Conservation (phyloP, 2,113 vertebrate genomes). For the Galbula dea region DNA sequence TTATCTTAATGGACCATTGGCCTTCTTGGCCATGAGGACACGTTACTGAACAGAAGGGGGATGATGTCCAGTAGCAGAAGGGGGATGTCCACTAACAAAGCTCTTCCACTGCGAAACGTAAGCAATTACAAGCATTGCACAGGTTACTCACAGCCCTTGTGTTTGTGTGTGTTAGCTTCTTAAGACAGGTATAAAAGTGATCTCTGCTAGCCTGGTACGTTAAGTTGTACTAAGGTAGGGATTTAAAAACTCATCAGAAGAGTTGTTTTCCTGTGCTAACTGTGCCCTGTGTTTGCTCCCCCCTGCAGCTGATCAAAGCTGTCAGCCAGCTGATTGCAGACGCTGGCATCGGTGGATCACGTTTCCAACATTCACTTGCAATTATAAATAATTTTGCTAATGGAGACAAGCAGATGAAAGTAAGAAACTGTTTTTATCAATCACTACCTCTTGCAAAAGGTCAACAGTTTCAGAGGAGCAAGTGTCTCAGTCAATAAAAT, state of each 20-base stretch:
- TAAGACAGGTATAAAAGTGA: neutral
- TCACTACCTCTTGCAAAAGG: slow-evolving; percentile 4
- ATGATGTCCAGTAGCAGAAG: neutral
- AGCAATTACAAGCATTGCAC: neutral
- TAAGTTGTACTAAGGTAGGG: neutral
- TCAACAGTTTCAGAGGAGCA: neutral
- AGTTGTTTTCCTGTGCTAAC: neutral
- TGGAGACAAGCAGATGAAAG: slow-evolving; percentile 94
- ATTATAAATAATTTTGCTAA: slow-evolving; percentile 99
- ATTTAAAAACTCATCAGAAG: neutral
- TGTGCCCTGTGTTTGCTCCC: neutral
- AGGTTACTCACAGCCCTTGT: neutral
- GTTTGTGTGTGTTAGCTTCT: neutral
- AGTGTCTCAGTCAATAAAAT: neutral
- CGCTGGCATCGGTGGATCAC: slow-evolving; percentile 92
- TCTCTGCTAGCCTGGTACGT: neutral
- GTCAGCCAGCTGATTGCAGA: slow-evolving; percentile 98
- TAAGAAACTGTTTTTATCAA: slow-evolving; percentile 66
- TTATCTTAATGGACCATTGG: too few species aligned
- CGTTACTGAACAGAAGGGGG: too few species aligned
- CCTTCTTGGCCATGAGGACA: too few species aligned
- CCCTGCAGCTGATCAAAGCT: slow-evolving; percentile 91
- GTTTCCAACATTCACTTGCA: slow-evolving; percentile 95
- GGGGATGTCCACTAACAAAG: neutral
- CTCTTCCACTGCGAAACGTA: neutral